Percentiles rank a stretch among this genome's conserved stretches.
Conservation (phyloP, 2,888 invertebrate species). For the Anoncus sp. region DNA sequence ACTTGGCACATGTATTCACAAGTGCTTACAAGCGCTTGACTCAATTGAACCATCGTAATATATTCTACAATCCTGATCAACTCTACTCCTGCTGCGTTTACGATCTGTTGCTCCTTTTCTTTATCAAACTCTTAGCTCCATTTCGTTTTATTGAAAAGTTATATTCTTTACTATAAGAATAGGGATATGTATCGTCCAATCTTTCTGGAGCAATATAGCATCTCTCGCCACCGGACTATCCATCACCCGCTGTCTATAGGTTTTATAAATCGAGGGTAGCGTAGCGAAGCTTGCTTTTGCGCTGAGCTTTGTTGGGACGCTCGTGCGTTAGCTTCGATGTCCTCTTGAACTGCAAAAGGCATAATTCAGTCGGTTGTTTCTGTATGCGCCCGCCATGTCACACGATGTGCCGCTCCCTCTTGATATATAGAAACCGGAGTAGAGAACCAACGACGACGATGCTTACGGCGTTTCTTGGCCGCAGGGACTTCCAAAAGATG, state of each 20-base stretch:
- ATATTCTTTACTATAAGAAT: too few species aligned
- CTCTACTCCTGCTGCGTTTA: neutral
- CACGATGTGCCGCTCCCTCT: slow-evolving; percentile 38
- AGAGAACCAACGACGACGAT: slow-evolving; percentile 56
- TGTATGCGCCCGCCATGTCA: slow-evolving; percentile 33
- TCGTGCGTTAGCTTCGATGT: slow-evolving; percentile 19
- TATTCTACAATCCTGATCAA: slow-evolving; percentile 13
- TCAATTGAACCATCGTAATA: neutral
- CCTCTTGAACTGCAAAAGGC: slow-evolving; percentile 51
- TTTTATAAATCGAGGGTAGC: neutral
- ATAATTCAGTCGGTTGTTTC: slow-evolving; percentile 60
- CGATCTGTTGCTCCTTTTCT: neutral
- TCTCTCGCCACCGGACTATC: slow-evolving; percentile 24
- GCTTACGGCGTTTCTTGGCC: slow-evolving; percentile 51
- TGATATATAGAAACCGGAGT: slow-evolving; percentile 64
- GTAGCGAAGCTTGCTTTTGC: slow-evolving; percentile 29
- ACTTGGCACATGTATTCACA: slow-evolving; percentile 9
- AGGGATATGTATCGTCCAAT: neutral
- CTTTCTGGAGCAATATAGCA: slow-evolving; percentile 16
- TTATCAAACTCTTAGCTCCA: neutral
- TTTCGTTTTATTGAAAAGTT: slow-evolving; percentile 19
- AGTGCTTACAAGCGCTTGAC: neutral
- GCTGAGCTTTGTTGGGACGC: slow-evolving; percentile 21
- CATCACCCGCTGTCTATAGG: slow-evolving; percentile 44
- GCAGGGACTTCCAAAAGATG: slow-evolving; percentile 57